Evolutionary conservation across 1,140 invertebrate species (phyloP).

Genomic region (Drosophila auraria): DNA sequence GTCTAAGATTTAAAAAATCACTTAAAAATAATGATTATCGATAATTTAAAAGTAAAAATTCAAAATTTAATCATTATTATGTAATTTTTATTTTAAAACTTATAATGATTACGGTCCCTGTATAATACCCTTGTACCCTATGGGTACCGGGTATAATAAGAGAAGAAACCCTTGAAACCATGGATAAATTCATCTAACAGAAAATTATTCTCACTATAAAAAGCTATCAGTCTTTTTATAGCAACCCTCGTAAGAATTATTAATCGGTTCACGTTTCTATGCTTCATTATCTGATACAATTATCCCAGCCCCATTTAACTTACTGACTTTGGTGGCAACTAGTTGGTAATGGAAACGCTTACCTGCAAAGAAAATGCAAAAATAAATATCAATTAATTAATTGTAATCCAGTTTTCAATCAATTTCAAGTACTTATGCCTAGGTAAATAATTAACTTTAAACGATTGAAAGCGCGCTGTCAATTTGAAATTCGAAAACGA

Average conservation of each 20-base stretch:
- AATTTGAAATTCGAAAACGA: conserved; percentile 36
- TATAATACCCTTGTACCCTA: too few relatives aligned
- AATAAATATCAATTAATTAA: conserved; percentile 66
- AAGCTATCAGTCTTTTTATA: background rate
- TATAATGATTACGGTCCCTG: too few relatives aligned
- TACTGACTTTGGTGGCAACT: conserved; percentile 25
- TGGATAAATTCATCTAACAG: too few relatives aligned
- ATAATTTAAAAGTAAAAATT: too few relatives aligned
- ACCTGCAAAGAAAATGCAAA: conserved; percentile 70
- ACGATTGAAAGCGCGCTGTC: conserved; percentile 22
- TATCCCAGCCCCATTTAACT: conserved; percentile 30
- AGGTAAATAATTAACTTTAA: conserved; percentile 45
- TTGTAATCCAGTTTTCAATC: conserved; percentile 44
- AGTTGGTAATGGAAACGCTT: conserved; percentile 55
- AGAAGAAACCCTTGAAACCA: too few relatives aligned
- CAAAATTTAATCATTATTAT: too few relatives aligned
- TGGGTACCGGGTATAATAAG: too few relatives aligned
- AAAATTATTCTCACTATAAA: too few relatives aligned
- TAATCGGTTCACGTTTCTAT: background rate
- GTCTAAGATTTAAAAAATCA: too few relatives aligned
- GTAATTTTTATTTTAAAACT: too few relatives aligned
- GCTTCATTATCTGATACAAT: conserved; percentile 8
- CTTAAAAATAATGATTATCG: too few relatives aligned
- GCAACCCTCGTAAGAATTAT: background rate
- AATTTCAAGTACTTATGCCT: conserved; percentile 49